A percentile compares a stretch with the other conserved stretches of the same genome.
These are phyloP conservation scores for Leptodirus hochenwartii DNA, from an alignment of 2,888 invertebrate species.

Conservation along the genomic window DNA sequence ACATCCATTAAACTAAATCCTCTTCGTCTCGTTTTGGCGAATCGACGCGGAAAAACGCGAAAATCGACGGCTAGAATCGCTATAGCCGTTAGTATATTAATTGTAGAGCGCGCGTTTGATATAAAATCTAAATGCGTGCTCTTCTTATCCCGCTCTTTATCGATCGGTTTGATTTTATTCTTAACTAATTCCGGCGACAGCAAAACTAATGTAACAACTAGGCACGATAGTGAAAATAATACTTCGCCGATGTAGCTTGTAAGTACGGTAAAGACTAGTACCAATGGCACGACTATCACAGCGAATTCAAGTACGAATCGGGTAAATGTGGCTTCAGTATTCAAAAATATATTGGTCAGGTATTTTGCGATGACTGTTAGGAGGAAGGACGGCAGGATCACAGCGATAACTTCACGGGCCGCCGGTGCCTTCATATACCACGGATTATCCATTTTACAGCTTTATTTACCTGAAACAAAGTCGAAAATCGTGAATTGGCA, in stretches of 20 bases:
- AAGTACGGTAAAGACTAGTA: conserved; percentile 36
- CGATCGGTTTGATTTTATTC: no score
- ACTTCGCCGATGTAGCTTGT: conserved; percentile 23
- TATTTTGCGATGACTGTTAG: conserved; percentile 19
- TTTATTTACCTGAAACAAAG: no score
- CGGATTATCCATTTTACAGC: no score
- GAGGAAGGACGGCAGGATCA: conserved; percentile 22
- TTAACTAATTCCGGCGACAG: no score
- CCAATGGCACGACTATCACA: conserved; percentile 34
- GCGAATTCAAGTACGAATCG: conserved; percentile 34
- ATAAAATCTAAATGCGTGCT: no score
- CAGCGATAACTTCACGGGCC: conserved; percentile 11
- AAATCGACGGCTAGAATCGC: conserved; percentile 94
- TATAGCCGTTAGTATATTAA: conserved; percentile 54
- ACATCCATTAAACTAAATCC: conserved; percentile 90
- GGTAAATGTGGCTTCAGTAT: conserved; percentile 10
- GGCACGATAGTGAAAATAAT: no score
- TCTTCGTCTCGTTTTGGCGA: conserved; percentile 73
- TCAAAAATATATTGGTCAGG: conserved; percentile 16
- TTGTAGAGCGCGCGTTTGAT: conserved; percentile 48
- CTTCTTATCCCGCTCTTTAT: no score
- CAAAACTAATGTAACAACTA: no score
- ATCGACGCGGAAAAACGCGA: conserved; percentile 59
- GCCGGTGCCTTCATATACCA: no score
- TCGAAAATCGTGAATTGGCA: no score